These are phyloP conservation scores for Melanophora roralis DNA, from an alignment of 2,888 invertebrate genomes.

Conservation along the genomic window DNA sequence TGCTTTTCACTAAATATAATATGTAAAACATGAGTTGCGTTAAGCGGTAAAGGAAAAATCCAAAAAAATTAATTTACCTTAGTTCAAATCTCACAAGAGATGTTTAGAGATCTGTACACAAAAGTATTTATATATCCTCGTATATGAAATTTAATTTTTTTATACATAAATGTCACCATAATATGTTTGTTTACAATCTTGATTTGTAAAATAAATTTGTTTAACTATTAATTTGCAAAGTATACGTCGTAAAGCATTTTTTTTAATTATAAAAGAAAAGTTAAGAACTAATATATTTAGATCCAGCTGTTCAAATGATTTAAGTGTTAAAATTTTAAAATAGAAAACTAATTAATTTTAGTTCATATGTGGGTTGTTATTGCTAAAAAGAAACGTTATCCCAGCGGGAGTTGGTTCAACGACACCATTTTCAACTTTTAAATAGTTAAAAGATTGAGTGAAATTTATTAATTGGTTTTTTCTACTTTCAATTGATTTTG, in stretches of 20 bases:
- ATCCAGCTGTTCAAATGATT: neutral
- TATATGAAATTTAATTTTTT: too few relatives aligned
- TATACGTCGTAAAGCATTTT: neutral
- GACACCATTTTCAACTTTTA: neutral
- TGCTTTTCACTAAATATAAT: too few relatives aligned
- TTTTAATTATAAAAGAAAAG: neutral
- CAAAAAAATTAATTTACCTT: too few relatives aligned
- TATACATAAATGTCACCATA: too few relatives aligned
- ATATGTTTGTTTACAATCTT: too few relatives aligned
- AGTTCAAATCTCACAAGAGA: too few relatives aligned
- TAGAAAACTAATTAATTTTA: neutral
- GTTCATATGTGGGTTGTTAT: neutral
- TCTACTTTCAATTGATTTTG: neutral
- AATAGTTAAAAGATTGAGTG: too few relatives aligned
- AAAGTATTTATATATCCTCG: too few relatives aligned
- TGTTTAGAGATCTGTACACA: too few relatives aligned
- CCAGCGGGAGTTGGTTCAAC: neutral
- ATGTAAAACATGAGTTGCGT: too few relatives aligned
- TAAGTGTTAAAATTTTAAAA: slow-evolving; percentile 10
- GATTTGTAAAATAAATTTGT: too few relatives aligned
- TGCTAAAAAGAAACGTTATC: neutral
- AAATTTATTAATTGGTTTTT: neutral
- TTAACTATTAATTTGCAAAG: neutral
- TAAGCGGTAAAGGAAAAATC: too few relatives aligned
- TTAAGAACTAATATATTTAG: neutral